These are phyloP conservation scores for Muscina levida DNA, from an alignment of 2,888 invertebrate genomes.

Conservation along the genomic window DNA sequence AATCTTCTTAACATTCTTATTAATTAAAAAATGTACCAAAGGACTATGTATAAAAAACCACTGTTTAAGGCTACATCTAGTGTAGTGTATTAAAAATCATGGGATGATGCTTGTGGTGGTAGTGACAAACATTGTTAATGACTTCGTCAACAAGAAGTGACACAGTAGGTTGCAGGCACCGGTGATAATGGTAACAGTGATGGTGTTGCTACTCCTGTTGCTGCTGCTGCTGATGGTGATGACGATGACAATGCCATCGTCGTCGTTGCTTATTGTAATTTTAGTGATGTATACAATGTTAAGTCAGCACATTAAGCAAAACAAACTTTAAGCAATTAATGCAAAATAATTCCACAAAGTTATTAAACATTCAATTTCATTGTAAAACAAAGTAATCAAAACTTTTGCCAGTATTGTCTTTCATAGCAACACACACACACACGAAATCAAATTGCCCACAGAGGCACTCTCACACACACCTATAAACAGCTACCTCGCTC, in stretches of 20 bases:
- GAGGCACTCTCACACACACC: background rate
- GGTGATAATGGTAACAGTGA: constrained; percentile 22
- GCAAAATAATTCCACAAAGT: constrained; percentile 71
- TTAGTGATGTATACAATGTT: constrained; percentile 44
- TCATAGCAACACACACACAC: background rate
- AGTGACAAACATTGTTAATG: constrained; percentile 20
- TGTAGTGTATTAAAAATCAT: no score
- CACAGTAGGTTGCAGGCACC: constrained; percentile 32
- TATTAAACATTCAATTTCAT: constrained; percentile 71
- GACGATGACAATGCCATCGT: constrained; percentile 7
- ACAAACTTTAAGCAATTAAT: constrained; percentile 69
- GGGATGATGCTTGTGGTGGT: constrained; percentile 3
- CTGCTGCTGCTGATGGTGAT: constrained; percentile 13
- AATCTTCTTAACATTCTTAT: no score
- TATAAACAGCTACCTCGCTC: background rate
- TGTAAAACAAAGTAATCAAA: constrained; percentile 74
- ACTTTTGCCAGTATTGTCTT: constrained; percentile 65
- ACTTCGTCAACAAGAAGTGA: constrained; percentile 21
- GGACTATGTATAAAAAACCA: no score
- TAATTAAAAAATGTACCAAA: no score
- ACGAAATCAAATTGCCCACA: no score
- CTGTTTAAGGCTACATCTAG: no score
- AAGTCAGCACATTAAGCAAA: constrained; percentile 63
- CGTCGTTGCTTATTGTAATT: constrained; percentile 16
- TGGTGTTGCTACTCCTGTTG: constrained; percentile 16